Evolutionary conservation across 2,797 vertebrate species (phyloP).

Genomic region (Chrosomus eos): DNA sequence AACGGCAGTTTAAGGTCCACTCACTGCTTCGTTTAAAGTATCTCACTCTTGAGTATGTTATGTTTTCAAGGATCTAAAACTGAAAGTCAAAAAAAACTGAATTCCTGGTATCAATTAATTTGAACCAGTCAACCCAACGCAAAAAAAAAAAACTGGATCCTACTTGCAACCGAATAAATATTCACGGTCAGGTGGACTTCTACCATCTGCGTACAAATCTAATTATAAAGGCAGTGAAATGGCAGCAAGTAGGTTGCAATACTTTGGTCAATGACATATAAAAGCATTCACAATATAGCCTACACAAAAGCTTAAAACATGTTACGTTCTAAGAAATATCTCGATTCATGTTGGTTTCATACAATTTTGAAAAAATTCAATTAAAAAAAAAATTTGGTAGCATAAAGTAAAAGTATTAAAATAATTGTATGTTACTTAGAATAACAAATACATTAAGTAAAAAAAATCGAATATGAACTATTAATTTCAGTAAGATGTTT

Average conservation of each 20-base stretch:
- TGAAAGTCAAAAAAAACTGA: background rate
- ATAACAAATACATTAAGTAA: background rate
- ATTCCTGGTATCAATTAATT: slow-evolving; percentile 50
- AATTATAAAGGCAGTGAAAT: slow-evolving; percentile 18
- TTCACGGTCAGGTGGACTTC: slow-evolving; percentile 56
- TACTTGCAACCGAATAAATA: slow-evolving; percentile 60
- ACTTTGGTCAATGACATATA: background rate
- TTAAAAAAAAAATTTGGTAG: background rate
- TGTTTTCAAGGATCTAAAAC: background rate
- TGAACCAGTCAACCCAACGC: slow-evolving; percentile 52
- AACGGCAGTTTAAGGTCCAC: background rate
- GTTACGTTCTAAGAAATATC: background rate
- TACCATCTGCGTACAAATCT: slow-evolving; percentile 54
- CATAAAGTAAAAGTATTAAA: background rate
- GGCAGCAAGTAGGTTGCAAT: slow-evolving; percentile 19
- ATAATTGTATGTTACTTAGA: background rate
- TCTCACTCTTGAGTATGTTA: background rate
- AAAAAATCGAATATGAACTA: background rate
- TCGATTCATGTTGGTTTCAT: background rate
- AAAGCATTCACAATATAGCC: background rate
- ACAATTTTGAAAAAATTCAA: background rate
- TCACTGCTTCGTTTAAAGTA: background rate
- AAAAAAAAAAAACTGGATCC: slow-evolving; percentile 52
- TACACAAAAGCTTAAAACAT: background rate
- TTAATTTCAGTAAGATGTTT: background rate